Base-by-base conservation (phyloP, 2,888 invertebrate species). In the Chydorus sphaericus region DNA sequence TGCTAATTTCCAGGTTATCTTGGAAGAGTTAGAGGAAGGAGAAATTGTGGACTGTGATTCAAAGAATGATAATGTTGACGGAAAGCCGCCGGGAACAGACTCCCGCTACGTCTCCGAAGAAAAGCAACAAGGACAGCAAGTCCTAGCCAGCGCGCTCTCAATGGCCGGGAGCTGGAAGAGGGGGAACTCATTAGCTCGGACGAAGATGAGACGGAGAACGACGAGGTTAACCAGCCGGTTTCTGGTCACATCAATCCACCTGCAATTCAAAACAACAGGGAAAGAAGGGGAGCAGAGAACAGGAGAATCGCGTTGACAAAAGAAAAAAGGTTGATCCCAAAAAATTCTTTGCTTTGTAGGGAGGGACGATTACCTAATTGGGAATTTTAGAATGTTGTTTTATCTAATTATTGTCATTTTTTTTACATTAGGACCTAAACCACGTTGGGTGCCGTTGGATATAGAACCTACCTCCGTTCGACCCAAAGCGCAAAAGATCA, bases 401-500 rank as follows among this genome's bases (percentile, higher is more conserved):
- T n/a, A n/a, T n/a, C n/a, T n/a, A 23, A 14, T 14, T 33, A 10
- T 10, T 33, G 33, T 23, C 3, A 23, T 44, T 44, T 23, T 18
- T 44, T 44, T 44, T n/a, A 4, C 2, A 44, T 57, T 65, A 67
- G 74, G 69, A 26, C 71, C 71, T 49, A 78, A 77, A 65, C 88
- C 88, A 70, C 92, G 89, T 70, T 93, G 93, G 93, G 83, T 90
- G 57, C 92, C 91, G 0, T 73, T 93, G 58, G 88, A 88, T 65
- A 87, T 93, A 60, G 89, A 91, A 66, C 75, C 85, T 61, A 79
- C 82, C 58, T 52, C 52, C 10, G 52, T 52, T 3, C 33, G 52
- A 26, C 52, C 52, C 18, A 52, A 52, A 26, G 33, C 52, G 4
- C 52, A 52, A 20, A 31, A 36, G 23, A 23, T 8, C 11, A 52